Conservation (phyloP, 2,113 vertebrate species). For the Mormyrus iriodes region DNA sequence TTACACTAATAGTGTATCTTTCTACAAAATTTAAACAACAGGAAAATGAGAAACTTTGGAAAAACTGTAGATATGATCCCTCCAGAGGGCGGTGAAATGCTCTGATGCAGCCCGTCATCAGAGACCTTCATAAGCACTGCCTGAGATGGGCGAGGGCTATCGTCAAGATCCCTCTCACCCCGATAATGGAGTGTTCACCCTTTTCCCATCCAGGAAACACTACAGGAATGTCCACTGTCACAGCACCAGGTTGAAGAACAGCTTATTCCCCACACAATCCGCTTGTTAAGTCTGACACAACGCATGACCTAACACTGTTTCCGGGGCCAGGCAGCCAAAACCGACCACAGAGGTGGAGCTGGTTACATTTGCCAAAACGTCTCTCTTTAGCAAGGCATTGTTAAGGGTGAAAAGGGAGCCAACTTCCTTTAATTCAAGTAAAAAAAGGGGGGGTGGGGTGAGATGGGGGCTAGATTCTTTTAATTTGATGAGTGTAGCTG, state of each 20-base stretch:
- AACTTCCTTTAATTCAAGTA: not conserved
- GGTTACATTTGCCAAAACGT: not conserved
- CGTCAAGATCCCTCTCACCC: no score
- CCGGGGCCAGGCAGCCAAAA: not conserved
- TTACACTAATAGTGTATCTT: no score
- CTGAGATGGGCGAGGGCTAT: no score
- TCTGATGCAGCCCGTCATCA: no score
- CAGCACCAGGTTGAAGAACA: not conserved
- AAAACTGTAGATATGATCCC: no score
- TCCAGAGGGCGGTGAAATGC: no score
- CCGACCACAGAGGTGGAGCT: not conserved
- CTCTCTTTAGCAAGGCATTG: not conserved
- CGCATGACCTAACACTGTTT: not conserved
- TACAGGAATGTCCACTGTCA: not conserved
- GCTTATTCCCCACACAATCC: not conserved
- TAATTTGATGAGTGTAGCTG: not conserved
- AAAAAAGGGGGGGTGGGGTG: not conserved
- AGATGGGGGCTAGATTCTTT: not conserved
- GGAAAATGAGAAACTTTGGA: no score
- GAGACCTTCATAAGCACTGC: no score
- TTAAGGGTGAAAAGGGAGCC: not conserved
- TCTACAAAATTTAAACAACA: no score
- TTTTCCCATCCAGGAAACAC: no score
- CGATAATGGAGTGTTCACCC: no score
- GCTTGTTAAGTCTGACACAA: not conserved